Evolutionary conservation across 2,113 vertebrate species (phyloP).

Genomic region (Naja naja): DNA sequence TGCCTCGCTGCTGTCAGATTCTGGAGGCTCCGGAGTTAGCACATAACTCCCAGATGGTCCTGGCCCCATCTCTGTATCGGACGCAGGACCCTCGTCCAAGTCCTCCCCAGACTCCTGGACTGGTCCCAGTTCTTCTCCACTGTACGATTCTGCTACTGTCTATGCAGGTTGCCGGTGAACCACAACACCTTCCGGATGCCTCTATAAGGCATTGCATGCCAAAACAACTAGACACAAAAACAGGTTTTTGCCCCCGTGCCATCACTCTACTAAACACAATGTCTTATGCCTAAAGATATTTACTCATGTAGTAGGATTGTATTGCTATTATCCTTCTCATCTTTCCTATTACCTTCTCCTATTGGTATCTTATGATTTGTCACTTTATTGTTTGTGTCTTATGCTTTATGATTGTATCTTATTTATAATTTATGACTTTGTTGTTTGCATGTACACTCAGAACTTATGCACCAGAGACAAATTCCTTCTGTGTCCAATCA

Average conservation of each 20-base stretch:
- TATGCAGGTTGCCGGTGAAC: too few relatives aligned
- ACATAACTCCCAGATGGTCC: too few relatives aligned
- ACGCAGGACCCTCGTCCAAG: too few relatives aligned
- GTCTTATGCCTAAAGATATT: neutral
- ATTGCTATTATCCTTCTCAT: neutral
- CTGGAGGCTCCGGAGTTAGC: too few relatives aligned
- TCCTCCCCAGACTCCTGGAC: too few relatives aligned
- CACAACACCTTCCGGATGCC: neutral
- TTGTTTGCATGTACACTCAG: neutral
- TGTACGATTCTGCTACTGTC: too few relatives aligned
- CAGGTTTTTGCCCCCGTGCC: neutral
- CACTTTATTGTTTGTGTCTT: neutral
- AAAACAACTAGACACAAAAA: neutral
- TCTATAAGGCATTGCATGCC: neutral
- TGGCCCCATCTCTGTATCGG: too few relatives aligned
- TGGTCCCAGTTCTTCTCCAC: too few relatives aligned
- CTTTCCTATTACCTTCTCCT: neutral
- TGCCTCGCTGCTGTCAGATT: too few relatives aligned
- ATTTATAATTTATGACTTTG: too few relatives aligned
- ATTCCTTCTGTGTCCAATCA: neutral
- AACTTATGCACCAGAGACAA: neutral
- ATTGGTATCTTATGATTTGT: neutral
- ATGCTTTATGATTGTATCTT: too few relatives aligned
- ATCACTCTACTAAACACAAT: neutral
- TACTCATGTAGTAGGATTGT: neutral